phyloP scores from a whole-genome alignment of 2,888 invertebrate species.

The Heliconius sara region DNA sequence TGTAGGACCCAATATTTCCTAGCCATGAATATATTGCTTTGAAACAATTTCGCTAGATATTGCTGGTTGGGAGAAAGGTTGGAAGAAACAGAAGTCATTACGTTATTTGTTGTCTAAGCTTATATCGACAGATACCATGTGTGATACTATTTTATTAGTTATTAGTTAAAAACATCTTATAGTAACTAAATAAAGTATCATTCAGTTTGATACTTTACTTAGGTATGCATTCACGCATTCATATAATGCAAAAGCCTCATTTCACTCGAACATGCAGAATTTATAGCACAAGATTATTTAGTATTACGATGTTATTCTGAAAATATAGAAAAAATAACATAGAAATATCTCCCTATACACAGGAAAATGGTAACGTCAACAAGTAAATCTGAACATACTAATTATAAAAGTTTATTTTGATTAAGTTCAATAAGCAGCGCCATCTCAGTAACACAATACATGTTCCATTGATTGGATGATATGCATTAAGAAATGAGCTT shows the following conservation, averaged over 20 bases:
- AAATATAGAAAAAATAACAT: not conserved
- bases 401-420: not conserved
- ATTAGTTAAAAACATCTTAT: not conserved
- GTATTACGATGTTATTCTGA: not conserved
- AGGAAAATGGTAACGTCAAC: not conserved
- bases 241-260: conserved; percentile 14
- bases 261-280: not conserved
- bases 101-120: not conserved
- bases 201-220: not conserved
- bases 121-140: not conserved
- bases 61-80: not conserved
- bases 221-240: not conserved
- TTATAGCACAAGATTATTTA: not conserved
- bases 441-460: not conserved
- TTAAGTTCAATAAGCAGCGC: not conserved
- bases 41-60: too few relatives aligned
- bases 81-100: not conserved
- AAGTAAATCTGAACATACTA: not conserved
- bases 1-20: not conserved
- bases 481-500: conserved; percentile 14
- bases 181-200: not conserved
- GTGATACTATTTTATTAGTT: not conserved
- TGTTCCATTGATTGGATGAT: not conserved
- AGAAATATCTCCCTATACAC: not conserved
- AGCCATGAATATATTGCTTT: not conserved